Percentiles rank a stretch among this genome's conserved stretches.
phyloP scores from a whole-genome alignment of 1,140 invertebrate genomes.

The Euura lappo region DNA sequence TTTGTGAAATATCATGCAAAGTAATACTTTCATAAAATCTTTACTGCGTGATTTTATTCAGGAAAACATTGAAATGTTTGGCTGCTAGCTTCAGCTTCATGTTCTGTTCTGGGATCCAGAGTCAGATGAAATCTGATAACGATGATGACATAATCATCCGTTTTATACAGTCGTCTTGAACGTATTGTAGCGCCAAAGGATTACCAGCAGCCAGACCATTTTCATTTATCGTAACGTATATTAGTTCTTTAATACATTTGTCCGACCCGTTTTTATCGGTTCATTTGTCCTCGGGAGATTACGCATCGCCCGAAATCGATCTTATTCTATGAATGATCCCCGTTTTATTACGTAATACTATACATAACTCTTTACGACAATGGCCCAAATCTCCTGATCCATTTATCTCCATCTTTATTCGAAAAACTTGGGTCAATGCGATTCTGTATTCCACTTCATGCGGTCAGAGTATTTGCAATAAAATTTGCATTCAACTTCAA shows the following conservation, averaged over 20 bases:
- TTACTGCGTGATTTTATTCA: too few species aligned
- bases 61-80: too few species aligned
- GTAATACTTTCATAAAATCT: too few species aligned
- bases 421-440: too few species aligned
- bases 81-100: too few species aligned
- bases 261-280: not conserved
- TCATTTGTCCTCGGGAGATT: not conserved
- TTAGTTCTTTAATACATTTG: not conserved
- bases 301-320: not conserved
- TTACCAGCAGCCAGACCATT: conserved; percentile 23
- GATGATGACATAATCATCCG: conserved; percentile 24
- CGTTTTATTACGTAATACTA: not conserved
- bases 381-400: too few species aligned
- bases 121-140: conserved; percentile 19
- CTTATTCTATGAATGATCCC: not conserved
- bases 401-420: too few species aligned
- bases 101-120: not conserved
- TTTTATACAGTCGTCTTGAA: conserved; percentile 14
- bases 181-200: conserved; percentile 1
- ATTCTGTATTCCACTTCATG: too few species aligned
- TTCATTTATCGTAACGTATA: not conserved
- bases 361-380: too few species aligned
- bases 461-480: too few species aligned
- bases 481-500: too few species aligned
- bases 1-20: too few species aligned